Evolutionary conservation across 2,113 vertebrate species (phyloP).

Genomic region (Calonectris borealis): DNA sequence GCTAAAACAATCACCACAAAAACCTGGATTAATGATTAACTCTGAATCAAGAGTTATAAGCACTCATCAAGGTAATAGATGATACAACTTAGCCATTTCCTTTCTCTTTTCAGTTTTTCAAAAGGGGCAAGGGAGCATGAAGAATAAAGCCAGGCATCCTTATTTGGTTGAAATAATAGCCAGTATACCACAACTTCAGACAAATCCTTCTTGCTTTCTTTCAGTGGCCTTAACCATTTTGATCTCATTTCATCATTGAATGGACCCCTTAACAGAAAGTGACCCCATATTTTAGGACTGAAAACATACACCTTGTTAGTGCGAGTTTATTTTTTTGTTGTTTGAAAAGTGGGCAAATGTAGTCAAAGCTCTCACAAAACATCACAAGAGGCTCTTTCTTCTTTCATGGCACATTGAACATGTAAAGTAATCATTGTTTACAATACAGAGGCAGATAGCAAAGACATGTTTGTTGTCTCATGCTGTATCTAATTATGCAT

Average conservation of each 20-base stretch:
- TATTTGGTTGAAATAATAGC: conserved; percentile 74
- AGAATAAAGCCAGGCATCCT: conserved; percentile 70
- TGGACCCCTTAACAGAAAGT: conserved; percentile 66
- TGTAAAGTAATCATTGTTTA: conserved; percentile 71
- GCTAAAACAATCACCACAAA: conserved; percentile 48
- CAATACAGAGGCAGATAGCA: conserved; percentile 65
- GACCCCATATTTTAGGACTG: conserved; percentile 68
- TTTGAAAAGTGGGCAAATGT: conserved; percentile 71
- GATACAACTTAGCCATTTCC: conserved; percentile 66
- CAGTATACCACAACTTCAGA: conserved; percentile 65
- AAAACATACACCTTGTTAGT: conserved; percentile 72
- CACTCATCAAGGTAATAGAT: conserved; percentile 70
- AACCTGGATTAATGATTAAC: conserved; percentile 57
- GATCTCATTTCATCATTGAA: conserved; percentile 70
- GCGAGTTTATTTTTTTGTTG: conserved; percentile 72
- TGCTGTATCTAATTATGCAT: conserved; percentile 64
- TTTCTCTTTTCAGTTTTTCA: conserved; percentile 71
- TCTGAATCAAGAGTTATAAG: conserved; percentile 61
- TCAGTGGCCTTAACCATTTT: conserved; percentile 69
- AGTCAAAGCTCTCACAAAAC: conserved; percentile 67
- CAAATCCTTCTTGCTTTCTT: conserved; percentile 68
- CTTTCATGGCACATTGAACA: conserved; percentile 64
- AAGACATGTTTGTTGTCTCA: conserved; percentile 63
- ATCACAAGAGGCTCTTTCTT: conserved; percentile 65
- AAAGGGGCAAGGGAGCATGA: conserved; percentile 68